Conservation (phyloP, 2,888 invertebrate species). For the Acholoe squamosa region DNA sequence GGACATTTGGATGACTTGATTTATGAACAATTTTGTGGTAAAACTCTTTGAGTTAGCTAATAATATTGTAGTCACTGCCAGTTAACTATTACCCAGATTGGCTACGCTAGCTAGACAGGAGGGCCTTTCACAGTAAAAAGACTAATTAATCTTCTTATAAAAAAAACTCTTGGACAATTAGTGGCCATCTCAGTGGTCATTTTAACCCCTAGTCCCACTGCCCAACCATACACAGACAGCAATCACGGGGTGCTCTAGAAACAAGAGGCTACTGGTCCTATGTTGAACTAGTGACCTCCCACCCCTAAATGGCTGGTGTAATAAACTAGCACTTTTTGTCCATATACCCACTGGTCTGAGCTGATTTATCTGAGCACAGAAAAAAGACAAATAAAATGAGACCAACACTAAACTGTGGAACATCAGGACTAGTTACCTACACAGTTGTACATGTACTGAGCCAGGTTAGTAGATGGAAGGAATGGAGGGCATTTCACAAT, state of each 20-base stretch:
- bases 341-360: not conserved
- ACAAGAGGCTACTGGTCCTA: not conserved
- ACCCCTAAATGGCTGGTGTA: slow-evolving; percentile 19
- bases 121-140: no score
- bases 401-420: not conserved
- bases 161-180: slow-evolving; percentile 33
- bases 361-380: slow-evolving; percentile 7
- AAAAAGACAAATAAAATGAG: not conserved
- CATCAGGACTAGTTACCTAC: no score
- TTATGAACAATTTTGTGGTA: not conserved
- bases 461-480: no score
- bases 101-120: not conserved
- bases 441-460: no score
- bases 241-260: not conserved
- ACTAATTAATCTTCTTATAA: no score
- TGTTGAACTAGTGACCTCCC: slow-evolving; percentile 1
- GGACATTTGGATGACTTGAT: not conserved
- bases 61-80: not conserved
- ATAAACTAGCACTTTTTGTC: not conserved
- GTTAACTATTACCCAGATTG: not conserved
- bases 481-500: no score
- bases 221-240: not conserved
- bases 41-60: not conserved
- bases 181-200: not conserved
- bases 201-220: not conserved